Base-by-base conservation (phyloP, 2,888 invertebrate species). In the Drosophila paramelanica region DNA sequence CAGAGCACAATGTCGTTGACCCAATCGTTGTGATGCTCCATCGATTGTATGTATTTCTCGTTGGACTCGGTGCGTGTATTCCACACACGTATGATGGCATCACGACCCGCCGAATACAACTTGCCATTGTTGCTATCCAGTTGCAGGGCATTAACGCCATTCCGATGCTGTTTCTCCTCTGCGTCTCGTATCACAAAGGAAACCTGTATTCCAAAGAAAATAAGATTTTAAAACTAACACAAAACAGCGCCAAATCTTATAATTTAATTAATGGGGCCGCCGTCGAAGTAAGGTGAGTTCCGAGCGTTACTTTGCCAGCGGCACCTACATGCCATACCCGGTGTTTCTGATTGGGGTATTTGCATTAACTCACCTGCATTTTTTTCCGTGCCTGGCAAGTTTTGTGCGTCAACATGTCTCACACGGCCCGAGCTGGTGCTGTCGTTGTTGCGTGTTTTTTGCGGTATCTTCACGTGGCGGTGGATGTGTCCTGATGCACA, bases 21-120 rank as follows among this genome's bases (percentile, higher is more conserved):
- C 99, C 99, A 99, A 93, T 99, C 99, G 3, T 99, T 99, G 92
- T 99, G 99, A 93, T 99, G 99, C 92, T 99, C 99, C 98, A 99
- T 98, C 33, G 98, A 98, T 91, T 98, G 97, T 69, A 98, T 94
- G 91, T 98, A 99, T 56, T 95, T 95, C 77, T 97, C 96, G 81
- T 93, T 94, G 38, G 94, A 92, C 43, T 94, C 94, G 49, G 93
- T 92, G 23, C 93, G 93, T 10, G 95, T 94, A 92, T 97, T 96
- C 96, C 97, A 98, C 88, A 96, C 98, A 90, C 99, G 94, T 86
- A 99, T 98, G 90, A 99, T 98, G 58, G 98, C 98, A 93, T 99
- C 99, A 67, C 99, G 94, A 65, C 93, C 92, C 79, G 99, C 99
- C 4, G 99, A 97, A 93, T 98, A 99, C 33, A 99, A 94, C 88